Evolutionary conservation across 2,888 invertebrate genomes (phyloP).

Genomic region (Callyntrura guangdongensis): DNA sequence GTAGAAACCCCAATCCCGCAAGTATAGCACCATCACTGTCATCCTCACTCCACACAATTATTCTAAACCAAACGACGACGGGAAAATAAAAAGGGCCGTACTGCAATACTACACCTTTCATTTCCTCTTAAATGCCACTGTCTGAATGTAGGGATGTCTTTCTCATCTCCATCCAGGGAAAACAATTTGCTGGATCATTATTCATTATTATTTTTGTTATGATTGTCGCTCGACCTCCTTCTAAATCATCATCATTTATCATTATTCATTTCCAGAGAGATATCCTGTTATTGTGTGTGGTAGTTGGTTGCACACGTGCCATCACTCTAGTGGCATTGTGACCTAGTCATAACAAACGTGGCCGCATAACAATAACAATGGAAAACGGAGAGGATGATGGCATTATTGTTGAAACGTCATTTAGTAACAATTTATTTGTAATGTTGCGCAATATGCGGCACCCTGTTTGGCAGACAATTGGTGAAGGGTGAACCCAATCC

Average conservation of each 20-base stretch:
- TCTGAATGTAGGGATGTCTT: too few relatives aligned
- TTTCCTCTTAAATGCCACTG: neutral
- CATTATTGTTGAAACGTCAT: conserved; percentile 18
- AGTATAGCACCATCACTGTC: too few relatives aligned
- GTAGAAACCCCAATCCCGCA: neutral
- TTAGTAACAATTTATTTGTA: conserved; percentile 66
- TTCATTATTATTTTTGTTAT: neutral
- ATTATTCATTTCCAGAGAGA: conserved; percentile 27
- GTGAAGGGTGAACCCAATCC: neutral
- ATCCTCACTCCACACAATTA: neutral
- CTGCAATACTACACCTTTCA: neutral
- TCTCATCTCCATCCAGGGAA: too few relatives aligned
- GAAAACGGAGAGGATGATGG: neutral
- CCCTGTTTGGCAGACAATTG: too few relatives aligned
- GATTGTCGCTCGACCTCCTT: neutral
- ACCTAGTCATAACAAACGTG: conserved; percentile 74
- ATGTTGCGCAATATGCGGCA: neutral
- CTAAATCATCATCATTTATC: neutral
- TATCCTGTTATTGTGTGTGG: neutral
- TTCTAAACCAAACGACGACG: neutral
- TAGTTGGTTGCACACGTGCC: conserved; percentile 73
- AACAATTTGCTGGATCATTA: conserved; percentile 18
- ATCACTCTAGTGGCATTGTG: conserved; percentile 71
- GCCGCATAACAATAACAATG: neutral
- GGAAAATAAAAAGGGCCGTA: conserved; percentile 1